phyloP scores from a whole-genome alignment of 2,888 invertebrate species.

The Apocheima hispidaria region DNA sequence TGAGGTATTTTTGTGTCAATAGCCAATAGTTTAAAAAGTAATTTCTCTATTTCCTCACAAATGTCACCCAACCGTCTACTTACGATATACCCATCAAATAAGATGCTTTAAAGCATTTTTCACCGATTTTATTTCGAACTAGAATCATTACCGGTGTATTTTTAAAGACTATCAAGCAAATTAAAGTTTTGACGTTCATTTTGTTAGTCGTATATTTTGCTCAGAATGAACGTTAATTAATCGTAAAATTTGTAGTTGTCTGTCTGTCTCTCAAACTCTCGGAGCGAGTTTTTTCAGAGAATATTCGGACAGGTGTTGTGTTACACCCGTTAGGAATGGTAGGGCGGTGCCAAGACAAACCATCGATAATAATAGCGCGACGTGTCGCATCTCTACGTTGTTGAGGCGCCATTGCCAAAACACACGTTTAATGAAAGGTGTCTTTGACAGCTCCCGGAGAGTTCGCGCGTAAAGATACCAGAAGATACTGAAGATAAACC shows the following conservation, averaged over 20 bases:
- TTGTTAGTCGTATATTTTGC: slow-evolving; percentile 33
- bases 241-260: slow-evolving; percentile 38
- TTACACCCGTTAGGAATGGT: slow-evolving; percentile 42
- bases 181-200: slow-evolving; percentile 33
- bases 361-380: slow-evolving; percentile 43
- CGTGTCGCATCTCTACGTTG: slow-evolving; percentile 52
- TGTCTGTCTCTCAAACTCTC: slow-evolving; percentile 28
- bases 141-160: slow-evolving; percentile 30
- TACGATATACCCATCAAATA: slow-evolving; percentile 28
- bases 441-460: slow-evolving; percentile 55
- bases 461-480: slow-evolving; percentile 22
- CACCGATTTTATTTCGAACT: slow-evolving; percentile 25
- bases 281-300: slow-evolving; percentile 24
- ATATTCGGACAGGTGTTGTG: slow-evolving; percentile 41
- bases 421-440: slow-evolving; percentile 67
- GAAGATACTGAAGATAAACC: slow-evolving; percentile 29
- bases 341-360: slow-evolving; percentile 41
- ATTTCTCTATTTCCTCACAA: slow-evolving; percentile 23
- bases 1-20: slow-evolving; percentile 15
- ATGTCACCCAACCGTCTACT: slow-evolving; percentile 17
- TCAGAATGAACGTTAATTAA: slow-evolving; percentile 34
- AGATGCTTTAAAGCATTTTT: slow-evolving; percentile 23
- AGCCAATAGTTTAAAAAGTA: slow-evolving; percentile 23
- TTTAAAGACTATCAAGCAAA: slow-evolving; percentile 26
- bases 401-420: slow-evolving; percentile 76